Conservation (phyloP, 1,140 invertebrate species). For the Bombus waltoni region DNA sequence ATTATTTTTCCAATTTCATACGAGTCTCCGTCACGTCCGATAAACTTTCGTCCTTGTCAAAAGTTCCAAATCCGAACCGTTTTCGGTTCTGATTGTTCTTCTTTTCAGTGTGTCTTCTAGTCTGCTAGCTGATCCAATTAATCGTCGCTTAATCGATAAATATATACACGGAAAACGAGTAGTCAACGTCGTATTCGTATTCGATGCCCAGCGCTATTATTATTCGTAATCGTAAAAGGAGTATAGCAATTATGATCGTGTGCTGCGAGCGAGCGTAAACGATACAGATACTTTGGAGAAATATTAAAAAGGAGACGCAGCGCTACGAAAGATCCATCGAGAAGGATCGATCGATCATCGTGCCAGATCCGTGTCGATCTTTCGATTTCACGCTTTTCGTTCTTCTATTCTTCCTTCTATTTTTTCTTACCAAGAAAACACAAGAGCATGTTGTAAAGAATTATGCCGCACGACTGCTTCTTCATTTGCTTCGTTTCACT, state of each 20-base stretch:
- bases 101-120: conserved; percentile 38
- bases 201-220: conserved; percentile 26
- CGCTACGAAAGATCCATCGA: background rate
- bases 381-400: background rate
- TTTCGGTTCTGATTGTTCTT: background rate
- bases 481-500: conserved; percentile 18
- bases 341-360: background rate
- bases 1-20: conserved; percentile 71
- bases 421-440: background rate
- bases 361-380: background rate
- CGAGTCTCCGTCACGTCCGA: conserved; percentile 57
- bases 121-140: conserved; percentile 27
- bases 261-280: background rate
- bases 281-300: background rate
- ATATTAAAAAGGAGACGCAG: background rate
- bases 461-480: conserved; percentile 33
- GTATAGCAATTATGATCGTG: conserved; percentile 17
- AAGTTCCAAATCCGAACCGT: conserved; percentile 16
- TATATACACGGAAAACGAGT: background rate
- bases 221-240: background rate
- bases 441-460: conserved; percentile 4
- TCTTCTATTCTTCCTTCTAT: background rate
- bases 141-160: conserved; percentile 40
- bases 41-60: conserved; percentile 58
- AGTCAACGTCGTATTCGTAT: conserved; percentile 12